Evolutionary conservation across 2,888 invertebrate species (phyloP), one percentile per base, ranked within the genome.

Genomic region (Lissocephala sabroskyi): DNA sequence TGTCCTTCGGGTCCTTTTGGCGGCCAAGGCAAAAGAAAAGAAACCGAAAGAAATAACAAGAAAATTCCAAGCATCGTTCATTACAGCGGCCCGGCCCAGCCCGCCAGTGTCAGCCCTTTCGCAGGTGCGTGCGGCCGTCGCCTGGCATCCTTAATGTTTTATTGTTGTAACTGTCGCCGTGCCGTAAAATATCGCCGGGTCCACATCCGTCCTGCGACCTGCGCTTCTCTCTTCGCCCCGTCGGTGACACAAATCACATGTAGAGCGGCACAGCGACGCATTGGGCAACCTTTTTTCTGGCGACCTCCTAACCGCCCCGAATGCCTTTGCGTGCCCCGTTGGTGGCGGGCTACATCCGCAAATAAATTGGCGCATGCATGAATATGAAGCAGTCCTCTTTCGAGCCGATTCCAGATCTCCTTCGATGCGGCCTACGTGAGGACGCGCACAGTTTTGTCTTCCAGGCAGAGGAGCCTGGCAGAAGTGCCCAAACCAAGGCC

Each of bases 151-250:
- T 63, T 63, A 73, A 74, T 74, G 68, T 67, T 74, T 74, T 73
- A 73, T 74, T 73, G 71, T 73, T 71, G 74, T 74, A 67, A 71
- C 64, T 74, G 74, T 73, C 74, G 73, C 70, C 48, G 60, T 57
- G 55, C 56, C 63, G 52, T 66, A 67, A 73, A 66, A 73, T 70
- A 71, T 73, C 67, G 68, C 71, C 68, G 55, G 65, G 45, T 52
- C 45, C 68, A 65, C 54, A 66, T 65, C 65, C 65, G 64, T 16
- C 47, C 37, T 33, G 29, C 39, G 19, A 51, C 54, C 47, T 39
- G 57, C 47, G 40, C 48, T 49, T 11, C 44, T 42, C 41, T 19
- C 39, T 14, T 13, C 41, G 28, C 29, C 19, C 26, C 19, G 40
- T 59, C 46, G 56, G 60, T 64, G 67, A 64, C 68, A 68, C 70